Percentiles rank a stretch among this genome's conserved stretches.
These are phyloP conservation scores for Yoshiicerus persimilis DNA, from an alignment of 1,140 invertebrate genomes.

Conservation along the genomic window DNA sequence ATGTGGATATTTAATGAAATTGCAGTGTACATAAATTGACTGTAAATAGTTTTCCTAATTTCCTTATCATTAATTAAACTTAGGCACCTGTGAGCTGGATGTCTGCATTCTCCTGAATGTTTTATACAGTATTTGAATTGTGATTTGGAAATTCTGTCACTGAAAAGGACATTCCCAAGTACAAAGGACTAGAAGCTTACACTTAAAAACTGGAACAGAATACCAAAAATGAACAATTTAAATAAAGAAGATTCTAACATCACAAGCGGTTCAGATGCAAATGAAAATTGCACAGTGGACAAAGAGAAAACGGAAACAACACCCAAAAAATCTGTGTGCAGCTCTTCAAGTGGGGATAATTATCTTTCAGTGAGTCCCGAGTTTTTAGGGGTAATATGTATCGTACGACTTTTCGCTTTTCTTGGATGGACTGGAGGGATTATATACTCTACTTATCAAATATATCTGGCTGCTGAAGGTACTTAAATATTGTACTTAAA, in stretches of 20 bases:
- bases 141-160: too few relatives aligned
- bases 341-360: neutral
- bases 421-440: conserved; percentile 26
- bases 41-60: too few relatives aligned
- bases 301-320: neutral
- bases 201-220: too few relatives aligned
- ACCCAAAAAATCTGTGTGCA: neutral
- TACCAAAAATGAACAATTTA: too few relatives aligned
- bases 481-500: neutral
- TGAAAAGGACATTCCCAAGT: too few relatives aligned
- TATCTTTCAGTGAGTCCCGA: neutral
- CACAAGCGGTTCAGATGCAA: neutral
- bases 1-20: too few relatives aligned
- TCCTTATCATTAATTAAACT: too few relatives aligned
- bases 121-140: too few relatives aligned
- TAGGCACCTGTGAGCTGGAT: too few relatives aligned
- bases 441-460: conserved; percentile 40
- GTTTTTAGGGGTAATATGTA: neutral
- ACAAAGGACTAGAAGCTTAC: too few relatives aligned
- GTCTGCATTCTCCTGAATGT: too few relatives aligned
- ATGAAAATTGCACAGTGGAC: neutral
- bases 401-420: neutral
- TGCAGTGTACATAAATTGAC: too few relatives aligned
- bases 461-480: conserved; percentile 42
- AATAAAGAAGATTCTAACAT: neutral